These are phyloP conservation scores for Pegoplata infirma DNA, from an alignment of 2,888 invertebrate genomes.

Conservation along the genomic window DNA sequence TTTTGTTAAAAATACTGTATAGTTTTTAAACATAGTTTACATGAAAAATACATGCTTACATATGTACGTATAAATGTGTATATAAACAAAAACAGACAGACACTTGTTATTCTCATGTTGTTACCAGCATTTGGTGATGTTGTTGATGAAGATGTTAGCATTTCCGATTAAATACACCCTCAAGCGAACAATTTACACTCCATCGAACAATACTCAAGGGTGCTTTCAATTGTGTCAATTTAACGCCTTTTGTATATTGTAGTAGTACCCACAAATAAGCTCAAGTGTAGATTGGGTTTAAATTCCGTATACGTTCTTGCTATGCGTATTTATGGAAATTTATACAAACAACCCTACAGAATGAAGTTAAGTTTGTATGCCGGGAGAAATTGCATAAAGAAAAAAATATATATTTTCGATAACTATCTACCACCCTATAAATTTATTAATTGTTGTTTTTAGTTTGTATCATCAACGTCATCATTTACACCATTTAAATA, in stretches of 20 bases:
- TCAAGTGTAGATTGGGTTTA: neutral
- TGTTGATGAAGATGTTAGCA: constrained; percentile 70
- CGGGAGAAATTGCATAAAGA: too few relatives aligned
- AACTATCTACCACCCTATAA: too few relatives aligned
- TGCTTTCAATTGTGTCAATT: constrained; percentile 29
- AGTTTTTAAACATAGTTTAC: neutral
- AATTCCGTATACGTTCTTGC: neutral
- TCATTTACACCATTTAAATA: too few relatives aligned
- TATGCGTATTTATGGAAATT: neutral
- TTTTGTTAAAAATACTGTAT: too few relatives aligned
- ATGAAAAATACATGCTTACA: neutral
- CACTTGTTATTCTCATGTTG: neutral
- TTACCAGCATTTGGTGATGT: constrained; percentile 1
- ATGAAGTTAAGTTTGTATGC: too few relatives aligned
- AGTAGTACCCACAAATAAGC: constrained; percentile 13
- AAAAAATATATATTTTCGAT: too few relatives aligned
- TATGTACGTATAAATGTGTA: neutral
- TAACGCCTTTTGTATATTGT: constrained; percentile 46
- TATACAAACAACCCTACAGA: neutral
- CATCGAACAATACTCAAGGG: constrained; percentile 3
- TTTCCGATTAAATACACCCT: constrained; percentile 69
- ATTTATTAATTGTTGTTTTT: too few relatives aligned
- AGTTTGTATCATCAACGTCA: too few relatives aligned
- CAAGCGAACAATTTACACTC: constrained; percentile 30
- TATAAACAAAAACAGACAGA: neutral